Percentiles rank a stretch among this genome's conserved stretches.
Conservation (phyloP, 2,888 invertebrate genomes). For the Lepidocyrtinus sp. region DNA sequence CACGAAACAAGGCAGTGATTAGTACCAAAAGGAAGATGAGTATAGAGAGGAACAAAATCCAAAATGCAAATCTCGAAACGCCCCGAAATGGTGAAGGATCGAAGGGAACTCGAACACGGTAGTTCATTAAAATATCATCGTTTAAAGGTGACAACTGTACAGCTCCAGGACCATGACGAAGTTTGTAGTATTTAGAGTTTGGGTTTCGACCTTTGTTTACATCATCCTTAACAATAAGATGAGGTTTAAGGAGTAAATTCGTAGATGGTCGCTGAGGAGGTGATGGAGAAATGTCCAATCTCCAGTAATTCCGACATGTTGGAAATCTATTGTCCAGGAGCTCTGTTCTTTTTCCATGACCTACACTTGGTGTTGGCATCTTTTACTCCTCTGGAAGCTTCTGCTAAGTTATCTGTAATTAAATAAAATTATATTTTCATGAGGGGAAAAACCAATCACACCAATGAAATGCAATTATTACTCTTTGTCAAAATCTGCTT, state of each 20-base stretch:
- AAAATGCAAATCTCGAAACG: conserved; percentile 50
- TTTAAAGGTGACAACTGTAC: conserved; percentile 42
- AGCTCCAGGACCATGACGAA: conserved; percentile 41
- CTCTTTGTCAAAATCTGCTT: too few relatives aligned
- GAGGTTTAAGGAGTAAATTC: conserved; percentile 41
- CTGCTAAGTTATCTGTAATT: too few relatives aligned
- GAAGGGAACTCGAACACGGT: conserved; percentile 52
- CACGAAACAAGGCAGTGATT: conserved; percentile 35
- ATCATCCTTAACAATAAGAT: conserved; percentile 23
- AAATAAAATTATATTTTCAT: too few relatives aligned
- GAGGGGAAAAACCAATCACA: too few relatives aligned
- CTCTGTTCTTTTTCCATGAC: too few relatives aligned
- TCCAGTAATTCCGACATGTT: conserved; percentile 48
- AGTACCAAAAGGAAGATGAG: conserved; percentile 40
- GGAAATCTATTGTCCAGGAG: conserved; percentile 41
- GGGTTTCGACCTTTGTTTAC: conserved; percentile 29
- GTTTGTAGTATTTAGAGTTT: conserved; percentile 49
- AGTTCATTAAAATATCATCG: conserved; percentile 40
- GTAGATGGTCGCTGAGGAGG: conserved; percentile 46
- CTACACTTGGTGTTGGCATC: too few relatives aligned
- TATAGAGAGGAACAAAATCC: conserved; percentile 52
- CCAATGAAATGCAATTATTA: too few relatives aligned
- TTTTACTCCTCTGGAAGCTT: too few relatives aligned
- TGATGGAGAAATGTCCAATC: conserved; percentile 19
- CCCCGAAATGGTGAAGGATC: conserved; percentile 58